Evolutionary conservation across 2,113 vertebrate genomes (phyloP).

Genomic region (Pimephales promelas): DNA sequence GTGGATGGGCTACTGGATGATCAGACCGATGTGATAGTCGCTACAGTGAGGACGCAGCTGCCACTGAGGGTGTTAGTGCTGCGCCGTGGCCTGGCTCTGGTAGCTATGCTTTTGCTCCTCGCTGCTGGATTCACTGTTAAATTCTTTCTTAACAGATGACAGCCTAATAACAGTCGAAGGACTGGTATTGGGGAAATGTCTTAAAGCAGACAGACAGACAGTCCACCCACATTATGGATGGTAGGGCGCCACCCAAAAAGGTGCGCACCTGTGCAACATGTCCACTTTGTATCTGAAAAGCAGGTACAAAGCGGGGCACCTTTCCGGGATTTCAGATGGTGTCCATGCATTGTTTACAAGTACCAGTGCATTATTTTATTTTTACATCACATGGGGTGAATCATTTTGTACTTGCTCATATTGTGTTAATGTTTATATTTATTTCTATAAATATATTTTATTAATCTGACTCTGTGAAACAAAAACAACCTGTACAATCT

Average conservation of each 20-base stretch:
- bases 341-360: not conserved
- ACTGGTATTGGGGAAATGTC: not conserved
- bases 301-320: not conserved
- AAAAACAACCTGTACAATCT: conserved; percentile 5
- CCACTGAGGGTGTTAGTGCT: conserved; percentile 58
- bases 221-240: not conserved
- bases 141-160: conserved; percentile 57
- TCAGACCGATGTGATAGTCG: not conserved
- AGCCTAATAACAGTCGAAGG: not conserved
- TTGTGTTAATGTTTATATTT: not conserved
- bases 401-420: not conserved
- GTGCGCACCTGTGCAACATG: not conserved
- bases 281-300: not conserved
- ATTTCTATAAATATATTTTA: conserved; percentile 17
- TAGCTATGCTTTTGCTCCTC: conserved; percentile 67
- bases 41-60: not conserved
- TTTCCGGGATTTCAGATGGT: not conserved
- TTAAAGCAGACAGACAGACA: conserved; percentile 7
- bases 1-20: conserved; percentile 18
- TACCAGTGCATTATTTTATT: not conserved
- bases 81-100: conserved; percentile 62
- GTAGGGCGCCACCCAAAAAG: not conserved
- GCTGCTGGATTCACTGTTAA: conserved; percentile 64
- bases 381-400: not conserved
- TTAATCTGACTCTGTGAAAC: not conserved